A percentile compares a stretch with the other conserved stretches of the same genome.
Evolutionary conservation across 2,888 invertebrate genomes (phyloP).

Genomic region (Dynastes hyllus): DNA sequence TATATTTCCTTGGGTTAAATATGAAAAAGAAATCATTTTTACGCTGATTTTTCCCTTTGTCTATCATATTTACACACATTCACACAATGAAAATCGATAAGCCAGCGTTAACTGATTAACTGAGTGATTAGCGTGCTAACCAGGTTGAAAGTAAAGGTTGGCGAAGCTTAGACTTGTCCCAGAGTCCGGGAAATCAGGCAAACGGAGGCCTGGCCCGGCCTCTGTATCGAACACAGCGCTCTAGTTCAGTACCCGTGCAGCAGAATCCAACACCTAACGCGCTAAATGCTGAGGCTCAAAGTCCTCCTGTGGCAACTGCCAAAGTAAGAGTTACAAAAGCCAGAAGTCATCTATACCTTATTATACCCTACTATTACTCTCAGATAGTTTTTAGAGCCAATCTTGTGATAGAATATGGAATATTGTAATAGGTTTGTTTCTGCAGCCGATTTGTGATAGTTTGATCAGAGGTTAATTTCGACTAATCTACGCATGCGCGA

Average conservation of each 20-base stretch:
- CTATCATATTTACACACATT: constrained; percentile 1
- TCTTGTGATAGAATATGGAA: constrained; percentile 47
- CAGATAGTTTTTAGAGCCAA: constrained; percentile 45
- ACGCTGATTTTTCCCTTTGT: neutral
- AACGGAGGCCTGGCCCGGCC: constrained; percentile 70
- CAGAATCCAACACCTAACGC: constrained; percentile 62
- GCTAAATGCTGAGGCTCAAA: constrained; percentile 59
- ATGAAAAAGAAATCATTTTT: neutral
- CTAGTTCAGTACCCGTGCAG: constrained; percentile 77
- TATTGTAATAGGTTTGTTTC: neutral
- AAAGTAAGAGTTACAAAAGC: constrained; percentile 66
- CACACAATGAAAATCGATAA: neutral
- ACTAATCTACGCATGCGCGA: neutral
- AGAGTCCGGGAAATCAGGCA: constrained; percentile 65
- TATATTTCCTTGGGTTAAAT: neutral
- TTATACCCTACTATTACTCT: constrained; percentile 6
- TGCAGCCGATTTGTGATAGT: too few species aligned
- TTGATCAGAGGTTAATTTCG: neutral
- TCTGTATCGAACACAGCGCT: constrained; percentile 77
- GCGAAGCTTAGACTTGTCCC: constrained; percentile 73
- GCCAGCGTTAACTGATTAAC: constrained; percentile 45
- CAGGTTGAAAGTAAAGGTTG: constrained; percentile 71
- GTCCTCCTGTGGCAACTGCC: constrained; percentile 65
- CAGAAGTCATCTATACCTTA: constrained; percentile 13
- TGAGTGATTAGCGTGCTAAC: constrained; percentile 60